Evolutionary conservation across 2,888 invertebrate species (phyloP).

Genomic region (Eupithecia tripunctaria): DNA sequence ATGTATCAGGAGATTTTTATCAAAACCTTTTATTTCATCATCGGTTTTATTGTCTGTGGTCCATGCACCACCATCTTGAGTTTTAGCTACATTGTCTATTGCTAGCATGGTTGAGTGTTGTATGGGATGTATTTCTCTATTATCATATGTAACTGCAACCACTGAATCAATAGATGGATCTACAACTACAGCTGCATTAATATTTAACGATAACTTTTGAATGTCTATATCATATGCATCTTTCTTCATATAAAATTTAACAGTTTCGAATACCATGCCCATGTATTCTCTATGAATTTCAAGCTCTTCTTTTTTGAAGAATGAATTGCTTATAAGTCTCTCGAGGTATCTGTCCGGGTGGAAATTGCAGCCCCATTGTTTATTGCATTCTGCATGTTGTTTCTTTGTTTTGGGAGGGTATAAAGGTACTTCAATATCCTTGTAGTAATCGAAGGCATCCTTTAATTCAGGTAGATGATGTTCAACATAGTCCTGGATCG

Average conservation of each 20-base stretch:
- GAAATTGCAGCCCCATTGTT: conserved; percentile 93
- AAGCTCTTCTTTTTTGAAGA: conserved; percentile 76
- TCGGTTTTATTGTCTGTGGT: conserved; percentile 62
- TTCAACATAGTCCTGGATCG: conserved; percentile 72
- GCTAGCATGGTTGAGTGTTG: conserved; percentile 94
- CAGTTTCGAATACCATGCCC: conserved; percentile 83
- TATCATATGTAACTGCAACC: conserved; percentile 87
- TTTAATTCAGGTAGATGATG: conserved; percentile 76
- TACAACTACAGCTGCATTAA: conserved; percentile 85
- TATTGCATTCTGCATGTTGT: conserved; percentile 86
- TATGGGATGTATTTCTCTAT: conserved; percentile 86
- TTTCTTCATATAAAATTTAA: conserved; percentile 60
- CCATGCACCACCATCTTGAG: conserved; percentile 93
- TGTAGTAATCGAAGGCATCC: conserved; percentile 79
- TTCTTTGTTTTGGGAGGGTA: conserved; percentile 86
- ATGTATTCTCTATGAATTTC: conserved; percentile 84
- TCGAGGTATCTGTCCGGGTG: conserved; percentile 92
- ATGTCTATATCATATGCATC: conserved; percentile 19
- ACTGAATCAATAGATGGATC: conserved; percentile 88
- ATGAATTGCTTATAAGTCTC: conserved; percentile 84
- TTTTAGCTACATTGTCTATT: conserved; percentile 92
- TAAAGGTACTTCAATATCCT: conserved; percentile 84
- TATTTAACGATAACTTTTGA: conserved; percentile 46
- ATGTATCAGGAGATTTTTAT: conserved; percentile 61
- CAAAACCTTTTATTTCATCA: conserved; percentile 10